Percentiles rank a stretch among this genome's conserved stretches.
phyloP scores from a whole-genome alignment of 2,888 invertebrate genomes.

The Fabriciana adippe region DNA sequence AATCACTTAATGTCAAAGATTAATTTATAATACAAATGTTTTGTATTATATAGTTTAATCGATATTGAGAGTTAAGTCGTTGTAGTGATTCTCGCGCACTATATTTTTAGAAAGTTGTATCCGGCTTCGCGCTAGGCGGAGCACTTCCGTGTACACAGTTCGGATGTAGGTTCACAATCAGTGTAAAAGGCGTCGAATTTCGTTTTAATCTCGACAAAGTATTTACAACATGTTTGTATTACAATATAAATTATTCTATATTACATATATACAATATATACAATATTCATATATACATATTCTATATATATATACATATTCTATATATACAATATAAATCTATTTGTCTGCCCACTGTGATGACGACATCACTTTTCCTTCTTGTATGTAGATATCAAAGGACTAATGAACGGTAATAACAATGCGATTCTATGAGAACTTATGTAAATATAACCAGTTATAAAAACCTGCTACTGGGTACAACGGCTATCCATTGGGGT shows the following conservation, averaged over 20 bases:
- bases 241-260: neutral
- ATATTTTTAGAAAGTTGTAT: conserved; percentile 80
- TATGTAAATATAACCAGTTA: conserved; percentile 42
- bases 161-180: conserved; percentile 70
- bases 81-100: conserved; percentile 53
- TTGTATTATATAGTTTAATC: conserved; percentile 15
- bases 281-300: no score
- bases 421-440: conserved; percentile 31
- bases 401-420: conserved; percentile 27
- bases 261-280: no score
- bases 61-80: conserved; percentile 26
- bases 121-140: conserved; percentile 68
- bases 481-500: conserved; percentile 10
- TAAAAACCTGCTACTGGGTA: conserved; percentile 36
- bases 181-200: conserved; percentile 55
- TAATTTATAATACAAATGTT: conserved; percentile 13
- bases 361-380: conserved; percentile 32
- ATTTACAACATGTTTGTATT: neutral
- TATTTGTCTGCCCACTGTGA: conserved; percentile 14
- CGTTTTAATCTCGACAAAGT: conserved; percentile 11
- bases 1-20: conserved; percentile 6
- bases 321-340: no score
- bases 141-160: conserved; percentile 62
- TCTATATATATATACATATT: no score
- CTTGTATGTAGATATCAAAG: conserved; percentile 25